Evolutionary conservation across 2,888 invertebrate species (phyloP), one percentile per base, ranked within the genome.

Genomic region (Apomyelois bistriatella): DNA sequence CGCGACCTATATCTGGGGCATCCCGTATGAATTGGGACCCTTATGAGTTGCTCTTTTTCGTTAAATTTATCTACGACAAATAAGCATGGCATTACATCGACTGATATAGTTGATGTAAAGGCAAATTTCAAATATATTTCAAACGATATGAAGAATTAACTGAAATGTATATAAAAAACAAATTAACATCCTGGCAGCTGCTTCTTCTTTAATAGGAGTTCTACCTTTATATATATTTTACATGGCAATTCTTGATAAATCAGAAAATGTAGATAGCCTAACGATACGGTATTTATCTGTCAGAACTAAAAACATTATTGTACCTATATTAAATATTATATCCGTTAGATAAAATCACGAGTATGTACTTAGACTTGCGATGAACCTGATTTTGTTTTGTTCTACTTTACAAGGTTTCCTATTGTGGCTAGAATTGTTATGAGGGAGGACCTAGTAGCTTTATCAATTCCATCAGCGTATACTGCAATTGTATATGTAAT

Each of bases 1-100:
- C 59, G 50, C 49, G 59, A 47, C 59, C 59, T 59, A 57, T 55
- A 57, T 59, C 57, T 59, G 15, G 28, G 43, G 15, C 46, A 46
- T 46, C 32, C 46, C 46, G 46, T 35, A 46, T 43, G 5, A 6
- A 28, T 12, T 28, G 32, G 32, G 16, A 50, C 59, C 59, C 59
- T 52, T 52, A 55, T 59, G 54, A 5, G 10, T 15, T 35, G 32
- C 15, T 46, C 46, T 4, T 15, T 46, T 46, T 46, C 9, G 16
- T 35, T 16, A 46, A 15, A 46, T 15, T 32, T 32, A 13, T 3
- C 13, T 32, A 5, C n/a, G 40, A 15, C 9, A 7, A 40, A 16
- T 40, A 15, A 15, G 9, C 7, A 32, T 5, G 22, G 5, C 22
- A 22, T 2, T 22, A 22, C 22, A 22, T 22, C 5, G 22, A 22